Conservation (phyloP, 2,888 invertebrate genomes). For the Heliconius aoede region DNA sequence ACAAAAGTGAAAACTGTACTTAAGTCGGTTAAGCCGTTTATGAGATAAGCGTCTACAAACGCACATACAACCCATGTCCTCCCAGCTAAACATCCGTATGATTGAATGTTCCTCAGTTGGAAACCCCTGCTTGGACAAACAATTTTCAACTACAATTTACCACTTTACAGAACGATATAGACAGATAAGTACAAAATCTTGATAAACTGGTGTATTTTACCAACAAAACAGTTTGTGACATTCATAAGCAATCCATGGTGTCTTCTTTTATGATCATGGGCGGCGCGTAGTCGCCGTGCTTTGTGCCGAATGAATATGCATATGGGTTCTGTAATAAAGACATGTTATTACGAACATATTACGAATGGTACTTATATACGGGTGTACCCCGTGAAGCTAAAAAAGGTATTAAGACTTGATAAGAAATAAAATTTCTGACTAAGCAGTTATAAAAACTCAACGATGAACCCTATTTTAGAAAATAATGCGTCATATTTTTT, state of each 20-base stretch:
- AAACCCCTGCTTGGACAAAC: background rate
- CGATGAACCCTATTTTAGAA: no score
- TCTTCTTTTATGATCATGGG: constrained; percentile 85
- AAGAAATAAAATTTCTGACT: no score
- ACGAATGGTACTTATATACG: no score
- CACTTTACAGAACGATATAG: background rate
- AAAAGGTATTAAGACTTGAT: no score
- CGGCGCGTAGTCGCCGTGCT: constrained; percentile 80
- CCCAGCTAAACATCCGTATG: background rate
- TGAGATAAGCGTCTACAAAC: background rate
- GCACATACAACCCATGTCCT: no score
- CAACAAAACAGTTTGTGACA: background rate
- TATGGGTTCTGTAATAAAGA: constrained; percentile 68
- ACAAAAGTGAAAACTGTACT: background rate
- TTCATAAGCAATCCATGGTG: constrained; percentile 79
- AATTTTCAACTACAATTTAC: background rate
- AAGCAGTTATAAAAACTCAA: no score
- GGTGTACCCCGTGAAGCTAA: no score
- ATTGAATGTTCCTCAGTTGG: background rate
- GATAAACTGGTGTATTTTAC: background rate
- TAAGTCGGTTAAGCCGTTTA: background rate
- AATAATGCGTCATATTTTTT: no score
- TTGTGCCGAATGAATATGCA: constrained; percentile 85
- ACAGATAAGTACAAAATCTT: background rate
- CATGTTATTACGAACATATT: no score